Evolutionary conservation across 1,140 invertebrate genomes (phyloP).

Genomic region (Apis mellifera): Amel_HAv3.1 CM009942.2:5890501-5891000

Average conservation of each 20-base stretch:
- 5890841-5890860: background rate
- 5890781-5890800: background rate
- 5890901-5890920: background rate
- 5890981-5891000: too few relatives aligned
- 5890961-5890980: too few relatives aligned
- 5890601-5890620: background rate
- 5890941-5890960: too few relatives aligned
- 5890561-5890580: background rate
- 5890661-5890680: background rate
- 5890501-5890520: background rate
- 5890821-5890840: constrained; percentile 27
- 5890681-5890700: background rate
- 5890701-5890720: background rate
- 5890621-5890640: background rate
- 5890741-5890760: constrained; percentile 4
- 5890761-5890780: background rate
- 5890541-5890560: background rate
- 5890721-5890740: background rate
- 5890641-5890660: background rate
- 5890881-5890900: background rate
- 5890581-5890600: background rate
- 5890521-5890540: background rate
- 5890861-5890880: background rate
- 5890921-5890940: background rate
- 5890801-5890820: background rate